These are phyloP conservation scores for Scaptomyza cyrtandrae DNA, from an alignment of 2,888 invertebrate species.

Conservation along the genomic window DNA sequence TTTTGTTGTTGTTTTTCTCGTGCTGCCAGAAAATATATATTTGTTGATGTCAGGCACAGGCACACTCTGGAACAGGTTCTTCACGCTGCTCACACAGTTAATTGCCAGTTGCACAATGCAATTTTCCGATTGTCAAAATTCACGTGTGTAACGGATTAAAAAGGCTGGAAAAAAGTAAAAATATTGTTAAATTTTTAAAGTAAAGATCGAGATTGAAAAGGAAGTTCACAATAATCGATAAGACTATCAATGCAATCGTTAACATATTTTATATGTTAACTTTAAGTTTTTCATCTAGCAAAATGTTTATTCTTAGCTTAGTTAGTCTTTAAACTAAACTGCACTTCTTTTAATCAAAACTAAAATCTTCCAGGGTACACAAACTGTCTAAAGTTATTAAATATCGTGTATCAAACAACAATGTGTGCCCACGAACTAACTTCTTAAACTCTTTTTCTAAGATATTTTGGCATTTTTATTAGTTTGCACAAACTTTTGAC, in stretches of 20 bases:
- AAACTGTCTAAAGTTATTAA: background rate
- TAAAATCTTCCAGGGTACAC: background rate
- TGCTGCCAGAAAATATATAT: conserved; percentile 11
- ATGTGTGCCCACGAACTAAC: background rate
- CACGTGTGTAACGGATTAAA: background rate
- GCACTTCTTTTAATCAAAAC: background rate
- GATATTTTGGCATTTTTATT: background rate
- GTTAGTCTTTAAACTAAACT: background rate
- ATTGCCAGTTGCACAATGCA: conserved; percentile 34
- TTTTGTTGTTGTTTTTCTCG: conserved; percentile 8
- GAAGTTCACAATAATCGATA: no score
- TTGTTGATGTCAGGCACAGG: conserved; percentile 31
- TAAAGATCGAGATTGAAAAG: no score
- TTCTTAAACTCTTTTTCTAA: background rate
- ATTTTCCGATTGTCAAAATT: conserved; percentile 15
- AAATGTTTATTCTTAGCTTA: no score
- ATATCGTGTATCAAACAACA: background rate
- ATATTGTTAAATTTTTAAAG: no score
- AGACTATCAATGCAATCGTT: no score
- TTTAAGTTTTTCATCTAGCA: no score
- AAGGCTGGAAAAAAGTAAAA: background rate
- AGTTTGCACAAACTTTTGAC: background rate
- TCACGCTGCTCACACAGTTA: conserved; percentile 26
- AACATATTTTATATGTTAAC: no score
- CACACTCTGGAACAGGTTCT: conserved; percentile 2